Percentiles rank a stretch among this genome's conserved stretches.
phyloP scores from a whole-genome alignment of 2,113 vertebrate genomes.

The Solea senegalensis region DNA sequence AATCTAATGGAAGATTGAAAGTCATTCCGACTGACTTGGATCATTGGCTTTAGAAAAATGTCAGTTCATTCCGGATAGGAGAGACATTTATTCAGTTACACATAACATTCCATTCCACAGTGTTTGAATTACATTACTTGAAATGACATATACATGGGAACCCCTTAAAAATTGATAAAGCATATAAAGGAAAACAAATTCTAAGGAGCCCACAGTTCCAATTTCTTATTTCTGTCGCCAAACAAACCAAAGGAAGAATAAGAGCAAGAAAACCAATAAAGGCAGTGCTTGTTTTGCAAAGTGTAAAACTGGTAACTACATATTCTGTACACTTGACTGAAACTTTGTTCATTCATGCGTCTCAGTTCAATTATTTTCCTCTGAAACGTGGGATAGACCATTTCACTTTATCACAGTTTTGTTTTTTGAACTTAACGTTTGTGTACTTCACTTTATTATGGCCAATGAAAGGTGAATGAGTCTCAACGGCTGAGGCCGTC shows the following conservation, averaged over 20 bases:
- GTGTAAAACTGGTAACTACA: slow-evolving; percentile 24
- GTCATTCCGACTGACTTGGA: not conserved
- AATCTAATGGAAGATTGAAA: slow-evolving; percentile 25
- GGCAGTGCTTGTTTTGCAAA: not conserved
- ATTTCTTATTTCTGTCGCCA: slow-evolving; percentile 28
- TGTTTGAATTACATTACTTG: too few relatives aligned
- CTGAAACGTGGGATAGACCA: too few relatives aligned
- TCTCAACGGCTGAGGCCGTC: too few relatives aligned
- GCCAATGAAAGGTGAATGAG: too few relatives aligned
- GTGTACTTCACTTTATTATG: too few relatives aligned
- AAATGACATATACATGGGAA: slow-evolving; percentile 2
- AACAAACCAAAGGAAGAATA: slow-evolving; percentile 19
- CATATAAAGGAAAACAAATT: slow-evolving; percentile 7
- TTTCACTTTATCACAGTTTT: too few relatives aligned
- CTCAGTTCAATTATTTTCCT: too few relatives aligned
- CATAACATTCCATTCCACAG: not conserved
- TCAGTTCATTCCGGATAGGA: slow-evolving; percentile 1
- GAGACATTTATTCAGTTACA: slow-evolving; percentile 9
- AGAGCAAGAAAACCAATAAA: slow-evolving; percentile 17
- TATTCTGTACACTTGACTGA: slow-evolving; percentile 1
- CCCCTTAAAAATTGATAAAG: slow-evolving; percentile 3
- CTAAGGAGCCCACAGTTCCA: not conserved
- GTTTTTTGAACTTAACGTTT: too few relatives aligned
- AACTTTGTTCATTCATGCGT: too few relatives aligned
- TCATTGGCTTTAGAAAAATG: slow-evolving; percentile 20